These are phyloP conservation scores for Laupala kohalensis DNA, from an alignment of 1,140 invertebrate genomes.

Conservation along the genomic window DNA sequence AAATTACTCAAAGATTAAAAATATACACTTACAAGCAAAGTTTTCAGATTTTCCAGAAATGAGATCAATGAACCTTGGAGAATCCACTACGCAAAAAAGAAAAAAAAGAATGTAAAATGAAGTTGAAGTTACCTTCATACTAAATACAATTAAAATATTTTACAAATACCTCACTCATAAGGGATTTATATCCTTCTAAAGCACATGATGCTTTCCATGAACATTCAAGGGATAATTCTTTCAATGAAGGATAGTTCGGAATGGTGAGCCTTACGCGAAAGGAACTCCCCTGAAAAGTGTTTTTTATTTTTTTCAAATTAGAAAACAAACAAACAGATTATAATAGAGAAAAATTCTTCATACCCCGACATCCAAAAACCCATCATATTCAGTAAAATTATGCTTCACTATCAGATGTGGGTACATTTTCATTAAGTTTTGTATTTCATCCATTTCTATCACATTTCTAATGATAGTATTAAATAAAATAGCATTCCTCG, in stretches of 20 bases:
- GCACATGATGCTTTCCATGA: too few relatives aligned
- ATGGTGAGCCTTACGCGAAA: too few relatives aligned
- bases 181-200: too few relatives aligned
- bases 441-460: not conserved
- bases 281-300: not conserved
- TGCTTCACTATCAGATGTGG: not conserved
- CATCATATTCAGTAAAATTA: not conserved
- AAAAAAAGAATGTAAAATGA: too few relatives aligned
- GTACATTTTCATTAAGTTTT: not conserved
- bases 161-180: too few relatives aligned
- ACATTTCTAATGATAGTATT: not conserved
- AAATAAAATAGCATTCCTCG: not conserved
- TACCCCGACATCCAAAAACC: not conserved
- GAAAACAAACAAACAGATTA: not conserved
- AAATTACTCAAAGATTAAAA: too few relatives aligned
- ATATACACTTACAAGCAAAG: not conserved
- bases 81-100: not conserved
- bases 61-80: not conserved
- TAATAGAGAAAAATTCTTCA: not conserved
- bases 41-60: not conserved
- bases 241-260: not conserved
- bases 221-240: not conserved
- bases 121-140: too few relatives aligned
- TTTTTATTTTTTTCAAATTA: not conserved
- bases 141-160: too few relatives aligned